phyloP scores from a whole-genome alignment of 1,140 invertebrate species.

The Acromyrmex heyeri region DNA sequence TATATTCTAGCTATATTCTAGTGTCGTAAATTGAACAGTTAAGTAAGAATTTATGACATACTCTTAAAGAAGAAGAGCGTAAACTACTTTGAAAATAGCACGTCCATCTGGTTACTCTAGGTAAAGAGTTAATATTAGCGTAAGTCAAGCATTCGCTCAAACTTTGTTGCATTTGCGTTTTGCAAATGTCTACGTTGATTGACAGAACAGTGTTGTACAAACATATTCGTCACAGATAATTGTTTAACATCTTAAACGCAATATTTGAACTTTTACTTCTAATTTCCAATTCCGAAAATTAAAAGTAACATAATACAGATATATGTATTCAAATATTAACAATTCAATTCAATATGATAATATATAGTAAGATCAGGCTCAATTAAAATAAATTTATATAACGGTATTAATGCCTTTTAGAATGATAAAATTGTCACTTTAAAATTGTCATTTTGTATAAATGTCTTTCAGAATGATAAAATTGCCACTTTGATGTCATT shows the following conservation, averaged over 20 bases:
- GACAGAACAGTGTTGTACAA: not conserved
- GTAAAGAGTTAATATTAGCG: slow-evolving; percentile 41
- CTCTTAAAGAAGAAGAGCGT: slow-evolving; percentile 15
- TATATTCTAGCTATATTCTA: not conserved
- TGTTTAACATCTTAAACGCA: not conserved
- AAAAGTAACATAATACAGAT: not conserved
- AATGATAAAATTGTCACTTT: too few relatives aligned
- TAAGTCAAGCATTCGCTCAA: slow-evolving; percentile 21
- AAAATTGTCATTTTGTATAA: too few relatives aligned
- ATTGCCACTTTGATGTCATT: too few relatives aligned
- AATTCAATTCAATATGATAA: not conserved
- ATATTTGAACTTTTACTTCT: slow-evolving; percentile 15
- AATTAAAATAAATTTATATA: too few relatives aligned
- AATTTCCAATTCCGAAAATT: not conserved
- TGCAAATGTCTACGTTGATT: slow-evolving; percentile 22
- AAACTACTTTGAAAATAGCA: slow-evolving; percentile 34
- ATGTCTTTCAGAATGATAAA: too few relatives aligned
- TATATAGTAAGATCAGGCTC: too few relatives aligned
- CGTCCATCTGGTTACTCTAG: not conserved
- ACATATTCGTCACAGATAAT: slow-evolving; percentile 9
- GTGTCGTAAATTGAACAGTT: slow-evolving; percentile 11
- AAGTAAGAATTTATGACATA: slow-evolving; percentile 23
- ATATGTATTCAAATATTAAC: not conserved
- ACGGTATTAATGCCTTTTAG: too few relatives aligned
- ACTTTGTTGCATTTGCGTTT: slow-evolving; percentile 16